Base-by-base conservation (phyloP, 2,888 invertebrate species). In the Drosophila paramelanica region DNA sequence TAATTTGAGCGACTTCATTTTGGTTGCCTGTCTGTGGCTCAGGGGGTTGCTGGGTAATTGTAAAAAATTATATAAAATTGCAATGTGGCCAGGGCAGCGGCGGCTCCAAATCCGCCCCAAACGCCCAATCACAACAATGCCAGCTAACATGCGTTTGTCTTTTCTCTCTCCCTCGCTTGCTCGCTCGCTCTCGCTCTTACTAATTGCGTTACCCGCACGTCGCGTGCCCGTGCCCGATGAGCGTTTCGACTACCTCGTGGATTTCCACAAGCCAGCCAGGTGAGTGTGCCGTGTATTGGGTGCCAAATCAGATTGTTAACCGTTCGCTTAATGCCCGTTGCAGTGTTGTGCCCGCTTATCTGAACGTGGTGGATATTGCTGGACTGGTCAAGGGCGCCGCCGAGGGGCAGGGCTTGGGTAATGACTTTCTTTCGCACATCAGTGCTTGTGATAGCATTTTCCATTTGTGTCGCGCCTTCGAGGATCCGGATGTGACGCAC, bases 391-490 rank as follows among this genome's bases (percentile, higher is more conserved):
- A 98, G 90, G 99, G 99, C 33, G 99, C 99, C 2, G 97, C 98
- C 4, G 98, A 99, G 92, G 99, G 99, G 0, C 89, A 86, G 61
- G 90, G 99, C 1, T 94, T 99, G 60, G 99, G 99, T 89, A 99
- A 99, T 92, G 98, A 98, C 70, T 99, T 99, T 93, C 94, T 99
- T 47, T 98, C 99, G 5, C 98, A 99, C 93, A 99, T 99, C 90
- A 97, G 96, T 92, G 99, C 99, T 14, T 99, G 99, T 92, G 99
- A 99, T 93, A 98, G 98, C 42, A 96, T 99, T 86, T 99, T 99
- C 91, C 98, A 99, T 93, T 94, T 99, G 76, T 97, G 98, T 90
- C 96, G 99, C 90, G 98, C 98, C 8, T 99, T 99, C 92, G 99
- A 99, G 75, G 98, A 99, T 90, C 97, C 98, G 60, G 98, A 99